Evolutionary conservation across 2,797 vertebrate genomes (phyloP).

Genomic region (Mormyrus hasselquistii): DNA sequence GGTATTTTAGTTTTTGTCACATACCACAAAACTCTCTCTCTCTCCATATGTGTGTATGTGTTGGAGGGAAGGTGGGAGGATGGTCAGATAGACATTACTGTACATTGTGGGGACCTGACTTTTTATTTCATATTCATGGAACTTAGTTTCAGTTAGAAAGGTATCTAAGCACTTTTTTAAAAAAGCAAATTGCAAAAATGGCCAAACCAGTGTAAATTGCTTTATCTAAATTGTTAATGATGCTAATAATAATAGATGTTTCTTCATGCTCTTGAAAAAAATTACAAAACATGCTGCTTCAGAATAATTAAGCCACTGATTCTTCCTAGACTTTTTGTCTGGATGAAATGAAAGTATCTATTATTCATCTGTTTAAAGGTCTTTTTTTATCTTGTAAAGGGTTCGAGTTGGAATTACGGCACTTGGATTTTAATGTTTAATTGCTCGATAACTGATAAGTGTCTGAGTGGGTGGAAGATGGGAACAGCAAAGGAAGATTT

Average conservation of each 20-base stretch:
- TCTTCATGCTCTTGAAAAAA: neutral
- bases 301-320: neutral
- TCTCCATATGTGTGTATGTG: neutral
- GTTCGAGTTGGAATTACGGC: neutral
- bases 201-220: neutral
- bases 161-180: neutral
- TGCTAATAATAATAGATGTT: neutral
- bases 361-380: neutral
- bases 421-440: conserved; percentile 4
- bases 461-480: neutral
- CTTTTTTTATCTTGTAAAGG: neutral
- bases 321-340: neutral
- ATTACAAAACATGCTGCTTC: neutral
- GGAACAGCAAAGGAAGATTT: neutral
- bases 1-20: neutral
- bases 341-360: neutral
- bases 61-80: neutral
- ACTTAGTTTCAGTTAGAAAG: no score
- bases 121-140: neutral
- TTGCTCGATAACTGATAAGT: conserved; percentile 12
- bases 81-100: neutral
- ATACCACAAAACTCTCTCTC: neutral
- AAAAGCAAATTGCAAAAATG: neutral
- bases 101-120: neutral
- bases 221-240: neutral